Conservation (phyloP, 2,797 vertebrate species). For the Parambassis ranga region DNA sequence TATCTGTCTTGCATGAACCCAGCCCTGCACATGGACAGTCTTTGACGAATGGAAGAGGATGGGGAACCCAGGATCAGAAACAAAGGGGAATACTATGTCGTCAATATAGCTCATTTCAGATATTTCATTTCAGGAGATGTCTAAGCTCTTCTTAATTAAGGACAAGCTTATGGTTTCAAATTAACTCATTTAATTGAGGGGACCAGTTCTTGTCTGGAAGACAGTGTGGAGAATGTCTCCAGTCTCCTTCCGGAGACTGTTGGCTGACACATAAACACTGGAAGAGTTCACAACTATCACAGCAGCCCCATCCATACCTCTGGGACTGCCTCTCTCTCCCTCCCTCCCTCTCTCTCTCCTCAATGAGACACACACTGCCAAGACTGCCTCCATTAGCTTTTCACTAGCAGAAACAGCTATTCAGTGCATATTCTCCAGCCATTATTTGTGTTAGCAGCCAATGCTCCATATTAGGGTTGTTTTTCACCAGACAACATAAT, state of each 20-base stretch:
- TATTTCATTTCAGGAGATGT: constrained; percentile 82
- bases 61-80: constrained; percentile 56
- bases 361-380: constrained; percentile 60
- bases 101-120: constrained; percentile 80
- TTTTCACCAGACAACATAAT: constrained; percentile 64
- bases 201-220: constrained; percentile 69
- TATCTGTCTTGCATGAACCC: constrained; percentile 42
- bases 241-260: constrained; percentile 75
- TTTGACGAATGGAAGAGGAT: constrained; percentile 46
- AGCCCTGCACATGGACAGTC: constrained; percentile 43
- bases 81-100: constrained; percentile 74
- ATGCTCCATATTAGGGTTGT: constrained; percentile 56
- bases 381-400: constrained; percentile 71
- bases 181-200: constrained; percentile 83
- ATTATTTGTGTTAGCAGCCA: constrained; percentile 58
- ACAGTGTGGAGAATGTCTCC: constrained; percentile 74
- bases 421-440: constrained; percentile 66
- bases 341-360: constrained; percentile 52
- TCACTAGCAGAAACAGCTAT: constrained; percentile 63
- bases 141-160: constrained; percentile 85
- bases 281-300: constrained; percentile 80
- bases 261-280: constrained; percentile 76
- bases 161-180: constrained; percentile 84
- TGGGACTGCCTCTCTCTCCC: constrained; percentile 65
- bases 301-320: constrained; percentile 75